A percentile compares a stretch with the other conserved stretches of the same genome.
Evolutionary conservation across 2,888 invertebrate genomes (phyloP).

Genomic region (Drosophila vallismaia): DNA sequence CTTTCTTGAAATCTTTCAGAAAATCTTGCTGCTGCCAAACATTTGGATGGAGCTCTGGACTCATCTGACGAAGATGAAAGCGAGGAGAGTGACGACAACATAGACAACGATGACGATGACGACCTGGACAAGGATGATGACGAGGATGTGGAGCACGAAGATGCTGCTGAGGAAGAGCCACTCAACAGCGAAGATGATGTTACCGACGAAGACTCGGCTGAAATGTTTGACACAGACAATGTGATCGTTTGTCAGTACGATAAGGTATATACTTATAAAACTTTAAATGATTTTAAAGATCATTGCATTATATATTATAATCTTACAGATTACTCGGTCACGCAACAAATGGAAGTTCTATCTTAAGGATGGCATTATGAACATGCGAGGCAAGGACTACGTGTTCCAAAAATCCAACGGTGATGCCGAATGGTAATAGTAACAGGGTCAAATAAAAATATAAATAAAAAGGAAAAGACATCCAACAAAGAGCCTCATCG

Average conservation of each 20-base stretch:
- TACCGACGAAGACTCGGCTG: slow-evolving; percentile 96
- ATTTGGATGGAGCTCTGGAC: slow-evolving; percentile 88
- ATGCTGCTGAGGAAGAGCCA: slow-evolving; percentile 93
- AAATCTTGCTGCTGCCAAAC: slow-evolving; percentile 82
- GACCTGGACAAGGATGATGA: slow-evolving; percentile 88
- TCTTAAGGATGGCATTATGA: slow-evolving; percentile 99
- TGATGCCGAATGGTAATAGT: slow-evolving; percentile 98
- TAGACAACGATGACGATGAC: slow-evolving; percentile 90
- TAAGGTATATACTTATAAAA: slow-evolving; percentile 91
- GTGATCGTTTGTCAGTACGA: slow-evolving; percentile 99
- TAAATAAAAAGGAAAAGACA: slow-evolving; percentile 29
- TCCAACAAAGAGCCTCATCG: slow-evolving; percentile 44
- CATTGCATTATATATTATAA: neutral
- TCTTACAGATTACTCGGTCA: slow-evolving; percentile 94
- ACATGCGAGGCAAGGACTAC: slow-evolving; percentile 98
- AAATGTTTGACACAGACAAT: slow-evolving; percentile 99
- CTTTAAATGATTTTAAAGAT: neutral
- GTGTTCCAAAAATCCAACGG: slow-evolving; percentile 99
- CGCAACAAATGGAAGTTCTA: slow-evolving; percentile 99
- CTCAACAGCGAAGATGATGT: slow-evolving; percentile 98
- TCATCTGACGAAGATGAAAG: slow-evolving; percentile 91
- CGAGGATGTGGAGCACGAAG: slow-evolving; percentile 87
- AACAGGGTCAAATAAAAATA: slow-evolving; percentile 17
- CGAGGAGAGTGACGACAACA: slow-evolving; percentile 89
- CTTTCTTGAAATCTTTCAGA: slow-evolving; percentile 63